Base-by-base conservation (phyloP, 2,888 invertebrate genomes). In the Leistus spinibarbis region DNA sequence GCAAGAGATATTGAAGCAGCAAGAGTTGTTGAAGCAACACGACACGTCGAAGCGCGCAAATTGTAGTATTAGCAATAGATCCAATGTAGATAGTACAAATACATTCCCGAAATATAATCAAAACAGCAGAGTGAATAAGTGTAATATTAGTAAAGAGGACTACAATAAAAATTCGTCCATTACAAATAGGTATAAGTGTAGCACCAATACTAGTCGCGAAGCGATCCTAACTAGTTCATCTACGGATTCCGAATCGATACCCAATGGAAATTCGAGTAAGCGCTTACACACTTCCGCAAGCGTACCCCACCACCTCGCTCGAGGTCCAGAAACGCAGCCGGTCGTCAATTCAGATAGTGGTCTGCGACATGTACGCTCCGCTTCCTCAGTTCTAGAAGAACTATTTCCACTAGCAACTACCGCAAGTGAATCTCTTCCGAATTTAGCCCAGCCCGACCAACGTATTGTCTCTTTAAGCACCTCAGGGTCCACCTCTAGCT, bases 381-480 rank as follows among this genome's bases (percentile, higher is more conserved):
- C 89, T 68, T 88, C 88, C 40, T 89, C 88, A 53, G 87, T 89
- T 69, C 84, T 88, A 78, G 89, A 89, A 77, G 90, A 91, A 81
- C 85, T 88, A 1, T 90, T 90, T 76, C 66, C 74, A 79, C 65
- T 80, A 80, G 13, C 64, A 23, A 65, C 78, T 1, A 81, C 82
- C 13, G 75, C 75, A 16, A 91, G 92, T 53, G 92, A 93, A 84
- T 93, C 93, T 22, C 86, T 93, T 82, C 93, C 93, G 7, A 92
- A 92, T 84, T 86, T 93, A 80, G 90, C 90, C 65, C 90, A 91
- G 65, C 90, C 90, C 0, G 87, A 88, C 20, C 69, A 66, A 23
- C 60, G 60, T 20, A 22, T 22, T 16, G 20, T 22, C 17, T 77
- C 76, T 5, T 20, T 74, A 16, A 82, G 81, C 65, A 81, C 80